These are phyloP conservation scores for Enteromius radiatus DNA, from an alignment of 2,797 vertebrate genomes.

Conservation along the genomic window DNA sequence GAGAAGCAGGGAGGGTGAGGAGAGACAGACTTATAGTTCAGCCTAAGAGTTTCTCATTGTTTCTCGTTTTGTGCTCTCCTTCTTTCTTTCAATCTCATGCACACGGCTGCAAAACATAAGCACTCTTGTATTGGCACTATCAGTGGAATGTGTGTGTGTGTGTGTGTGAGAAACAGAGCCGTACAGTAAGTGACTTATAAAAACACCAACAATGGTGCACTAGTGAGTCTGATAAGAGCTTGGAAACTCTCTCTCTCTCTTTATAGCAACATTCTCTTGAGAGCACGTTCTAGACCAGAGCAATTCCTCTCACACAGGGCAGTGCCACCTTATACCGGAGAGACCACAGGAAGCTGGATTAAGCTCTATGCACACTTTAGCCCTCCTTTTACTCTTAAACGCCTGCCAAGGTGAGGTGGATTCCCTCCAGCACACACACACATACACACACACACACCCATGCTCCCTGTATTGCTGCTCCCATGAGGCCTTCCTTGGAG, in stretches of 20 bases:
- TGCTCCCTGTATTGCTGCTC: constrained; percentile 44
- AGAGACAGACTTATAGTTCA: constrained; percentile 74
- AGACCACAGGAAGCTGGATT: constrained; percentile 56
- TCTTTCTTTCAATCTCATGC: constrained; percentile 51
- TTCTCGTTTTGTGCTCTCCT: constrained; percentile 45
- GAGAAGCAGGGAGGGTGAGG: constrained; percentile 41
- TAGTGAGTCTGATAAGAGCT: constrained; percentile 67
- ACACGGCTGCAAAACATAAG: constrained; percentile 56
- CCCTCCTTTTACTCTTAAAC: constrained; percentile 57
- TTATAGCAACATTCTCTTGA: constrained; percentile 38
- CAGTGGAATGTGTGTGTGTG: constrained; percentile 55
- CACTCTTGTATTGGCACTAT: background rate
- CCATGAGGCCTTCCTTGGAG: constrained; percentile 52
- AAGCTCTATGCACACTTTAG: constrained; percentile 57
- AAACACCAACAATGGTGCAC: constrained; percentile 75
- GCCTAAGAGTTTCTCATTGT: constrained; percentile 49
- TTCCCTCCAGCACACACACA: constrained; percentile 38
- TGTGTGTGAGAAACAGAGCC: constrained; percentile 65
- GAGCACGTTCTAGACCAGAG: constrained; percentile 48
- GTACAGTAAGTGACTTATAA: constrained; percentile 86
- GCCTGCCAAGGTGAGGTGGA: constrained; percentile 53
- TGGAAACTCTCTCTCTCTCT: constrained; percentile 36
- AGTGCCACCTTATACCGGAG: constrained; percentile 49
- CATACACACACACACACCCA: constrained; percentile 26
- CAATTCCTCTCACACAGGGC: constrained; percentile 42